Conservation (phyloP, 2,888 invertebrate genomes). For the Callinectes sapidus region DNA sequence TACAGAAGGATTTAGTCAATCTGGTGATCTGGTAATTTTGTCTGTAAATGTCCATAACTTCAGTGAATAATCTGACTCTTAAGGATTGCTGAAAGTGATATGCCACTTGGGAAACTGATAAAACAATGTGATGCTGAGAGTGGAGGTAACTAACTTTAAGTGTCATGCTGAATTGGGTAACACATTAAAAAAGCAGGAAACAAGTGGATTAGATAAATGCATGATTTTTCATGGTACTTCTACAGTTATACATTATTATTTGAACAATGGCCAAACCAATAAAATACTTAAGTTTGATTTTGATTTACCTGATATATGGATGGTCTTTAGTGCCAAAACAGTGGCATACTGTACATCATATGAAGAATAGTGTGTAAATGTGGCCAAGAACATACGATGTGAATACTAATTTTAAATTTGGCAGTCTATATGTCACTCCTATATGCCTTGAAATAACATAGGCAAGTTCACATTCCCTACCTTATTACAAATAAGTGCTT, state of each 20-base stretch:
- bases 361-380: too few relatives aligned
- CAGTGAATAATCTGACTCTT: background rate
- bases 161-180: background rate
- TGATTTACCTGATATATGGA: background rate
- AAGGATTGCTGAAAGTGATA: background rate
- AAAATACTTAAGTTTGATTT: background rate
- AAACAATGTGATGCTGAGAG: too few relatives aligned
- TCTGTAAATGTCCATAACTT: background rate
- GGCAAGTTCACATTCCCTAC: too few relatives aligned
- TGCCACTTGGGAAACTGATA: too few relatives aligned
- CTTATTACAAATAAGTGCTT: too few relatives aligned
- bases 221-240: background rate
- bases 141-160: too few relatives aligned
- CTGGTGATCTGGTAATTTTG: background rate
- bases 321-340: background rate
- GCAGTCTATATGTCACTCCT: too few relatives aligned
- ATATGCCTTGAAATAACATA: too few relatives aligned
- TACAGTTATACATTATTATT: background rate
- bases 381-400: too few relatives aligned
- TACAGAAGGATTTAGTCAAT: slow-evolving; percentile 54
- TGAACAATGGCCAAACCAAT: background rate
- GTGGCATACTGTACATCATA: too few relatives aligned
- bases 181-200: background rate
- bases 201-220: background rate
- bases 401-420: too few relatives aligned